Percentiles rank a stretch among this genome's conserved stretches.
Evolutionary conservation across 2,888 invertebrate species (phyloP).

Genomic region (Pammene aurita): DNA sequence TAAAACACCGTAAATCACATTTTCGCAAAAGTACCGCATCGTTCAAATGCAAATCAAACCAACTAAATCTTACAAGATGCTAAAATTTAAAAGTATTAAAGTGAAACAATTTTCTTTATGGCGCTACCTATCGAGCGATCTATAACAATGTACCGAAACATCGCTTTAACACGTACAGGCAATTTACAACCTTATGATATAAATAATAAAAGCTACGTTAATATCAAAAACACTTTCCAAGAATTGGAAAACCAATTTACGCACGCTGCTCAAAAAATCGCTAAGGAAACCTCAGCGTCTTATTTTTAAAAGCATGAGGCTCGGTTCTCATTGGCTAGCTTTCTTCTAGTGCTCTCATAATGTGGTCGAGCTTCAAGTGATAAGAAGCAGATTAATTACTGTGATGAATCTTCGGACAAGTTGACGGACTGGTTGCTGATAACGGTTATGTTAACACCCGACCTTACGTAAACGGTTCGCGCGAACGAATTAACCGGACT

Average conservation of each 20-base stretch:
- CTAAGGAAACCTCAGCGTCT: background rate
- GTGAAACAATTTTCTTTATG: slow-evolving; percentile 57
- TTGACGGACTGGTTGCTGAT: slow-evolving; percentile 59
- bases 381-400: slow-evolving; percentile 73
- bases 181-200: background rate
- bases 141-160: slow-evolving; percentile 51
- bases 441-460: slow-evolving; percentile 59
- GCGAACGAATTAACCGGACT: slow-evolving; percentile 33
- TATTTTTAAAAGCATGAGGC: background rate
- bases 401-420: slow-evolving; percentile 66
- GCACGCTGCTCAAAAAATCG: slow-evolving; percentile 7
- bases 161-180: background rate
- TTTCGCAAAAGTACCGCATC: slow-evolving; percentile 40
- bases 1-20: slow-evolving; percentile 21
- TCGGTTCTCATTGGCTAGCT: background rate
- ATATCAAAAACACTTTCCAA: slow-evolving; percentile 19
- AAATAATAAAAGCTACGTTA: slow-evolving; percentile 12
- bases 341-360: background rate
- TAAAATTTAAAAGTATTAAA: slow-evolving; percentile 47
- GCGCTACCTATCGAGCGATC: slow-evolving; percentile 56
- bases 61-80: slow-evolving; percentile 39
- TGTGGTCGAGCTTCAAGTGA: slow-evolving; percentile 45
- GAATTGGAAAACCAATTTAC: slow-evolving; percentile 30
- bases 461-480: slow-evolving; percentile 47
- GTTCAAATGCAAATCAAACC: slow-evolving; percentile 44